These are phyloP conservation scores for Mythimna impura DNA, from an alignment of 2,888 invertebrate genomes.

Conservation along the genomic window DNA sequence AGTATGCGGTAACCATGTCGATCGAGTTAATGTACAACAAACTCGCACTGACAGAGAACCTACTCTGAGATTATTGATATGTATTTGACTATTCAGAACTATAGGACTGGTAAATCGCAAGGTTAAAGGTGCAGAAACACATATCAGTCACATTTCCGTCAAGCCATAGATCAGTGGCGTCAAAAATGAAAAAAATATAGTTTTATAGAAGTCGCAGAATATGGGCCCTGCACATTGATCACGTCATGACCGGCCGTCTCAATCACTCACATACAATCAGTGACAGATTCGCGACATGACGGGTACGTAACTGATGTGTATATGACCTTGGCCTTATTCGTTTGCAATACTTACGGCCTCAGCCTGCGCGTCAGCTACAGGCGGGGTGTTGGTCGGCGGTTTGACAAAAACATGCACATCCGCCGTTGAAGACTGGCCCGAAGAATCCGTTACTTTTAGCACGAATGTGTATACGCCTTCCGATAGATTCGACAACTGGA, in stretches of 20 bases:
- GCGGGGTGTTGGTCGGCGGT: slow-evolving; percentile 96
- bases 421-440: slow-evolving; percentile 96
- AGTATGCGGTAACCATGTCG: too few relatives aligned
- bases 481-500: slow-evolving; percentile 95
- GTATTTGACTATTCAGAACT: not conserved
- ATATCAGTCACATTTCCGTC: not conserved
- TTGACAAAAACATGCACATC: slow-evolving; percentile 98
- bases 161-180: not conserved
- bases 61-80: too few relatives aligned
- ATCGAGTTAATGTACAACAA: too few relatives aligned
- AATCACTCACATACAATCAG: not conserved
- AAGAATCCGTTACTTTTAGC: slow-evolving; percentile 97
- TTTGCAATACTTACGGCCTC: slow-evolving; percentile 84
- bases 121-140: not conserved
- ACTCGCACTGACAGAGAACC: too few relatives aligned
- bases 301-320: not conserved
- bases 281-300: not conserved
- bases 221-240: not conserved
- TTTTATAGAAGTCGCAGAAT: not conserved
- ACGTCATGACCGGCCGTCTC: not conserved
- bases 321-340: not conserved
- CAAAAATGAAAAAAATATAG: not conserved
- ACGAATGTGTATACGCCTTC: slow-evolving; percentile 98
- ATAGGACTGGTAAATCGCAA: not conserved
- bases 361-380: slow-evolving; percentile 92